A percentile compares a stretch with the other conserved stretches of the same genome.
Evolutionary conservation across 2,888 invertebrate genomes (phyloP).

Genomic region (Lycophotia porphyrea): DNA sequence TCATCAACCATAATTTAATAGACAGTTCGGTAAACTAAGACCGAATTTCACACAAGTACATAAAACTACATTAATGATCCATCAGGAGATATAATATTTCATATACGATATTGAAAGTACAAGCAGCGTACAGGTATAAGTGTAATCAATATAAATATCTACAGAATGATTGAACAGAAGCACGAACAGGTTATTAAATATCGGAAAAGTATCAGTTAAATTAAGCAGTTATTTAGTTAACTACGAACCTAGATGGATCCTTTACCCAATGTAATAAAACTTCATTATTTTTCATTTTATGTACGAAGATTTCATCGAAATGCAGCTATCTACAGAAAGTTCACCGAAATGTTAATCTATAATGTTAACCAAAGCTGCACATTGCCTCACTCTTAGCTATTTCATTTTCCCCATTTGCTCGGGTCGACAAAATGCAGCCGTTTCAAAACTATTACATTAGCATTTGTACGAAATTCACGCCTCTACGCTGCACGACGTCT

Average conservation of each 20-base stretch:
- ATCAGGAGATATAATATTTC: neutral
- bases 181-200: conserved; percentile 30
- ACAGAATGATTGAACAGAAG: conserved; percentile 18
- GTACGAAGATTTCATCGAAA: neutral
- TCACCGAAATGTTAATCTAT: neutral
- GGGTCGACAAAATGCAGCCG: neutral
- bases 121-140: too few relatives aligned
- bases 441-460: neutral
- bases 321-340: neutral
- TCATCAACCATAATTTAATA: neutral
- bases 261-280: neutral
- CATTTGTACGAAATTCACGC: neutral
- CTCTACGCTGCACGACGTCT: neutral
- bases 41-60: neutral
- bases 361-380: neutral
- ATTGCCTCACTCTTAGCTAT: neutral
- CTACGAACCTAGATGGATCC: neutral
- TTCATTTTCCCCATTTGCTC: neutral
- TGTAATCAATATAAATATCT: conserved; percentile 13
- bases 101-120: neutral
- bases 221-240: conserved; percentile 31
- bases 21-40: neutral
- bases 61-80: neutral
- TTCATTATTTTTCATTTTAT: neutral
- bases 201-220: conserved; percentile 29